These are phyloP conservation scores for Himalopsyche anomala DNA, from an alignment of 2,888 invertebrate species.

Conservation along the genomic window DNA sequence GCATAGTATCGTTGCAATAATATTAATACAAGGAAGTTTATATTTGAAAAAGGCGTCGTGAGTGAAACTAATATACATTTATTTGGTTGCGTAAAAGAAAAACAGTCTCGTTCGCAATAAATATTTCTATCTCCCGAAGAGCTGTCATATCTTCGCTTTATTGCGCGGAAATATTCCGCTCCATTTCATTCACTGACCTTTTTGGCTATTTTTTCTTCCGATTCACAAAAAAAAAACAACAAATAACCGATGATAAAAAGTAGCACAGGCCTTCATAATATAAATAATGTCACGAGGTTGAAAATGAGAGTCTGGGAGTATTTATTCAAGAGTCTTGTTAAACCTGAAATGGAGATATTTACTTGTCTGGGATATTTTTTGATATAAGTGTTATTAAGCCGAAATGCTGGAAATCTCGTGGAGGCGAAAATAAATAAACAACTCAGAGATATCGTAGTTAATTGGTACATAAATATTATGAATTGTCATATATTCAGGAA, in stretches of 20 bases:
- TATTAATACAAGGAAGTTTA: background rate
- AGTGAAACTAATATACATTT: slow-evolving; percentile 36
- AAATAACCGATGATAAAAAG: slow-evolving; percentile 41
- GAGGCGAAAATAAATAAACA: no score
- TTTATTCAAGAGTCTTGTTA: slow-evolving; percentile 11
- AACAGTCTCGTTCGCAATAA: slow-evolving; percentile 3
- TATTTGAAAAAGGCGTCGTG: background rate
- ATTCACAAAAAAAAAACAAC: slow-evolving; percentile 36
- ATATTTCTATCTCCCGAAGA: slow-evolving; percentile 49
- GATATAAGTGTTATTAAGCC: no score
- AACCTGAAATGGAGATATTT: background rate
- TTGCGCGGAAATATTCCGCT: slow-evolving; percentile 52
- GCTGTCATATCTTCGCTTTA: slow-evolving; percentile 59
- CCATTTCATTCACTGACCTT: slow-evolving; percentile 55
- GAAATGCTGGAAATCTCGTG: no score
- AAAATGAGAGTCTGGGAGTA: background rate
- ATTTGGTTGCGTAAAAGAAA: slow-evolving; percentile 33
- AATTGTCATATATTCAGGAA: no score
- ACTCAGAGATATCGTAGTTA: no score
- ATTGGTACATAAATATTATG: no score
- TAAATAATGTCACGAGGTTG: slow-evolving; percentile 1
- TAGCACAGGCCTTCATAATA: slow-evolving; percentile 19
- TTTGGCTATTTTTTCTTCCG: slow-evolving; percentile 47
- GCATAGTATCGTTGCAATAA: background rate
- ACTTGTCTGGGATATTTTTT: background rate